Evolutionary conservation across 2,888 invertebrate genomes (phyloP), one percentile per base, ranked within the genome.

Genomic region (Catocala nupta): DNA sequence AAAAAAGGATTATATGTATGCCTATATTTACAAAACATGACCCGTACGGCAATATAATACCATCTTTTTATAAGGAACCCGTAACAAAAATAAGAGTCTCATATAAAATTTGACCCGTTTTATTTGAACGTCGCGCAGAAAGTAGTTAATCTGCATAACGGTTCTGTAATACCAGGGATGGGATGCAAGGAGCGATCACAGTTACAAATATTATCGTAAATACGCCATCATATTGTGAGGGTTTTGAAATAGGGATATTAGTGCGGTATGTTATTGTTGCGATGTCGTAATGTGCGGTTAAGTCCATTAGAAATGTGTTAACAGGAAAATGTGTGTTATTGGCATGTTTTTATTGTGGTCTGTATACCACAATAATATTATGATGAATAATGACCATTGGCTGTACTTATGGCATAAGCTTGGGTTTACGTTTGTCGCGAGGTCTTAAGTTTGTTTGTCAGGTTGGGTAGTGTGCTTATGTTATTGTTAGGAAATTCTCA

Each of bases 71-170:
- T 70, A 70, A 54, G 63, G 71, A 71, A 73, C 69, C 80, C 75
- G 5, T 9, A 33, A 51, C 44, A 55, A 66, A 25, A 67, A 62
- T 69, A 73, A 60, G 55, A 58, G 33, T 65, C 54, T 65, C 64
- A 63, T 55, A 70, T 66, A 74, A 71, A 70, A 73, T 64, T 68
- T 70, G 68, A 73, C 63, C 70, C 67, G 70, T 78, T 80, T 80
- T 77, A 81, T 80, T 80, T 78, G 65, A 57, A 66, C 78, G 76
- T 82, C 80, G 79, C 78, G 78, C 68, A 74, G 75, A 80, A 74
- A 79, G 78, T 81, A 83, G 82, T 86, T 89, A 85, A 89, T 90
- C 87, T 88, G 81, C 86, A 87, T 87, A 90, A 86, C 84, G 84
- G 81, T 73, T 63, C 62, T 63, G 77, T 80, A 80, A 81, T 78